Evolutionary conservation across 2,797 vertebrate genomes (phyloP).

Genomic region (Notolepis coatsorum): DNA sequence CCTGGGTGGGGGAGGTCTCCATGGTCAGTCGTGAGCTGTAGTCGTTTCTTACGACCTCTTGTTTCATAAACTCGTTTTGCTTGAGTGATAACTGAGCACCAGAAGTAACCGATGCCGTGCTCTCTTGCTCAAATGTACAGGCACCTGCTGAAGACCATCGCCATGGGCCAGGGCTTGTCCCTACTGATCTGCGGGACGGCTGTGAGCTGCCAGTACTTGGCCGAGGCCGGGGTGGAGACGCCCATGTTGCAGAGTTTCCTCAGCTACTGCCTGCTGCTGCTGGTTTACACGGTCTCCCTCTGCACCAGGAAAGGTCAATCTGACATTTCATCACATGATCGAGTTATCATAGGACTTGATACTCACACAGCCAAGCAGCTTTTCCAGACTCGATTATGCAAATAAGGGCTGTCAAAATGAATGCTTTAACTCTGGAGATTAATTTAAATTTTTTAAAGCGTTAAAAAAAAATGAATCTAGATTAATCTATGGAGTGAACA

Average conservation of each 20-base stretch:
- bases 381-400: too few species aligned
- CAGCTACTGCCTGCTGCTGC: slow-evolving; percentile 89
- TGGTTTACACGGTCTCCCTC: slow-evolving; percentile 86
- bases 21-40: not conserved
- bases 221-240: slow-evolving; percentile 78
- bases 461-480: too few species aligned
- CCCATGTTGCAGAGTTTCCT: slow-evolving; percentile 97
- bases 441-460: too few species aligned
- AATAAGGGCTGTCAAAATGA: too few species aligned
- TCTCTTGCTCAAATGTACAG: slow-evolving; percentile 63
- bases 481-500: too few species aligned
- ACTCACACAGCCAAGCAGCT: too few species aligned
- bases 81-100: not conserved
- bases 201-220: slow-evolving; percentile 91
- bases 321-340: not conserved
- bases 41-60: too few species aligned
- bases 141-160: slow-evolving; percentile 87
- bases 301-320: slow-evolving; percentile 83
- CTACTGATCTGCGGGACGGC: slow-evolving; percentile 96
- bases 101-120: not conserved
- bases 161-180: slow-evolving; percentile 91
- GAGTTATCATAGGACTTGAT: too few species aligned
- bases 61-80: not conserved
- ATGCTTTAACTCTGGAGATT: too few species aligned
- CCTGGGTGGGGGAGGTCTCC: too few species aligned